Evolutionary conservation across 2,113 vertebrate species (phyloP).

Genomic region (Takifugu flavidus): DNA sequence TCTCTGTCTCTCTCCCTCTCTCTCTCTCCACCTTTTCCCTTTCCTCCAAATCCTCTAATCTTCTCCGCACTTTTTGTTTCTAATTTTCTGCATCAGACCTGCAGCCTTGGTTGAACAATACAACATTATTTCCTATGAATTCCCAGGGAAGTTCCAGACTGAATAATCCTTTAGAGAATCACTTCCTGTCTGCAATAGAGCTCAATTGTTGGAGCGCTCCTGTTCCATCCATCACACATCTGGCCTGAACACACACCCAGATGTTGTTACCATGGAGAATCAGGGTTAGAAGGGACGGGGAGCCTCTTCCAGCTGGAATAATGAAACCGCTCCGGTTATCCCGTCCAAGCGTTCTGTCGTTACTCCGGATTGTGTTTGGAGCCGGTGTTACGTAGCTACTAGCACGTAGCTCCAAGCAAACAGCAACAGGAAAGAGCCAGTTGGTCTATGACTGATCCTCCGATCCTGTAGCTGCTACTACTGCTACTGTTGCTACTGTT

Average conservation of each 20-base stretch:
- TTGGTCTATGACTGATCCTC: too few species aligned
- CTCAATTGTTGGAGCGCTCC: slow-evolving; percentile 3
- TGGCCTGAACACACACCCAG: not conserved
- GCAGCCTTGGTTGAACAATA: too few species aligned
- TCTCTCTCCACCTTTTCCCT: slow-evolving; percentile 11
- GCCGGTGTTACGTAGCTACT: too few species aligned
- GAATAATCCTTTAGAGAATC: not conserved
- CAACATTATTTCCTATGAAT: not conserved
- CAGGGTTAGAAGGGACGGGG: too few species aligned
- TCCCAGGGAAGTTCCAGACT: not conserved
- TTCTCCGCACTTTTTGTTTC: not conserved
- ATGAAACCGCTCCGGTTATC: too few species aligned
- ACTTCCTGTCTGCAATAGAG: slow-evolving; percentile 7
- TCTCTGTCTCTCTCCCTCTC: slow-evolving; percentile 8
- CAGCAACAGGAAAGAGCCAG: not conserved
- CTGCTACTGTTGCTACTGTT: not conserved
- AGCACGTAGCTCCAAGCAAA: not conserved
- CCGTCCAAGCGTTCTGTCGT: too few species aligned
- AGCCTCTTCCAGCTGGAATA: too few species aligned
- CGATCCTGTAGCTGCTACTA: not conserved
- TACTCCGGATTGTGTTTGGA: too few species aligned
- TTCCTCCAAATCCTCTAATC: not conserved
- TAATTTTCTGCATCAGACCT: not conserved
- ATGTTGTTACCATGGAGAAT: too few species aligned
- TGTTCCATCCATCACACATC: not conserved